These are phyloP conservation scores for Pteropus rufus DNA, from an alignment of 2,797 vertebrate genomes.

Conservation along the genomic window DNA sequence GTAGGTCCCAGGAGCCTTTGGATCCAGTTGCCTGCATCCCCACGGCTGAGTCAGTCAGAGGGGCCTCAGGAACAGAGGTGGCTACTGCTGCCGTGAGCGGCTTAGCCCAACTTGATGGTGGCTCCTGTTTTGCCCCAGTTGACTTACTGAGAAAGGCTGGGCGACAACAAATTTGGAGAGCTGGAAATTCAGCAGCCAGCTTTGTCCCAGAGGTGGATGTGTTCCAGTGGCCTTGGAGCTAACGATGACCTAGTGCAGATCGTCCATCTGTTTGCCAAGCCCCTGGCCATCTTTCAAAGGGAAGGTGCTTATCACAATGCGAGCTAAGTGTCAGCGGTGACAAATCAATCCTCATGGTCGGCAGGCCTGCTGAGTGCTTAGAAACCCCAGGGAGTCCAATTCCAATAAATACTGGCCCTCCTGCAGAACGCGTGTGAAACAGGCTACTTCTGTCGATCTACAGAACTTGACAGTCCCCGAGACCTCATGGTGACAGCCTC, in stretches of 20 bases:
- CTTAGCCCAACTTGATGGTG: neutral
- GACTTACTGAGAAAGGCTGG: neutral
- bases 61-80: neutral
- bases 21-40: neutral
- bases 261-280: neutral
- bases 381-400: neutral
- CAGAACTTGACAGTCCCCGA: slow-evolving; percentile 93
- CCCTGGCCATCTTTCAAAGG: slow-evolving; percentile 4
- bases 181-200: neutral
- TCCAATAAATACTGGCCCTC: neutral
- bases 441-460: neutral
- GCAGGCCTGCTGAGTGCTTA: neutral
- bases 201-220: neutral
- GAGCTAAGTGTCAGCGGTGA: neutral
- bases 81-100: neutral
- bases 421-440: neutral
- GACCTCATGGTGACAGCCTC: slow-evolving; percentile 94
- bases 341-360: neutral
- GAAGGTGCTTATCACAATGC: neutral
- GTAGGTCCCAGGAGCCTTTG: neutral
- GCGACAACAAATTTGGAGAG: neutral
- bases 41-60: neutral
- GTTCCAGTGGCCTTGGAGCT: neutral
- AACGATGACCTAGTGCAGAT: neutral
- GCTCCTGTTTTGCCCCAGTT: neutral